Evolutionary conservation across 2,797 vertebrate genomes (phyloP), one percentile per base, ranked within the genome.

Genomic region (Onychomys torridus): DNA sequence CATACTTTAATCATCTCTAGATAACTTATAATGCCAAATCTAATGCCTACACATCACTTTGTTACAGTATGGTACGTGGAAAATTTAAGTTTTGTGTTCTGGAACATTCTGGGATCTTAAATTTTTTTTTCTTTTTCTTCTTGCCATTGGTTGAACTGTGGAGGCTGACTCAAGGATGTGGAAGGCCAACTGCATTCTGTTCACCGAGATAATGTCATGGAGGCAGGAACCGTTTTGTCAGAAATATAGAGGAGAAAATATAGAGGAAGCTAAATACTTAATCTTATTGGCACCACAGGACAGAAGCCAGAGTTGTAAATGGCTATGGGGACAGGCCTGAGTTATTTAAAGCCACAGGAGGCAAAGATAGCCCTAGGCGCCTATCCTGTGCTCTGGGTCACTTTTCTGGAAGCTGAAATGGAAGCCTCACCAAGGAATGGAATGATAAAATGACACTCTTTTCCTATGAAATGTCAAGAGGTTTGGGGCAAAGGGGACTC

Each of bases 151-250:
- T 34, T 49, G 69, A 77, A 55, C 59, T 32, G 23, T 27, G 55
- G 75, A 83, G 27, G 90, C 3, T 10, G 77, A 49, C 69, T 27
- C 13, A 21, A 73, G 83, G 43, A 63, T 12, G 57, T 5, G 40
- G 29, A 92, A 32, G 84, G 40, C 85, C 59, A 92, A 19, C 37
- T 49, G 61, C 23, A 34, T 49, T 95, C 87, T 97, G 96, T 98
- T 98, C 97, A 98, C 93, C 91, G 67, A 84, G 94, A 83, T 86
- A 96, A 93, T 49, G 78, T 96, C 97, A 96, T 92, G 97, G 97
- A 98, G 96, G 98, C 94, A 98, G 98, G 98, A 97, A 97, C 96
- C 96, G 98, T 93, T 97, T 97, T 98, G 97, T 98, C 98, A 98
- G 97, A 98, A 98, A 98, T 94, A 96, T 94, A 29, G 67, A 16